A percentile compares a stretch with the other conserved stretches of the same genome.
phyloP scores from a whole-genome alignment of 2,113 vertebrate species.

The Amblyornis subalaris region DNA sequence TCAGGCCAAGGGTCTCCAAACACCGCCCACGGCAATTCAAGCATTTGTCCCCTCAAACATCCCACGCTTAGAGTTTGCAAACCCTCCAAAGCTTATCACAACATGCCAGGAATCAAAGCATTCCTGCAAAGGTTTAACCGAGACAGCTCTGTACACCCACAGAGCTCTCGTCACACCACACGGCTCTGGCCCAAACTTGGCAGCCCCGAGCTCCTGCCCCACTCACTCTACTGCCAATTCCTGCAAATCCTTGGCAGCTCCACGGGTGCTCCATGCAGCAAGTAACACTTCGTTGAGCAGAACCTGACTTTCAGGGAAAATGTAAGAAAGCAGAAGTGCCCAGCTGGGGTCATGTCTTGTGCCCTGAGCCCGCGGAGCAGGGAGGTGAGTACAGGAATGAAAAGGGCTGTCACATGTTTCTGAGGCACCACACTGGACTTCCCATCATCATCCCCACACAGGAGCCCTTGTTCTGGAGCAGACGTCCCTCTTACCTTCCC shows the following conservation, averaged over 20 bases:
- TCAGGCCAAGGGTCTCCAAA: neutral
- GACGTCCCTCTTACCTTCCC: neutral
- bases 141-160: neutral
- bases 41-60: neutral
- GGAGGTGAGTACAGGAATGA: neutral
- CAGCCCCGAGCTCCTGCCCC: neutral
- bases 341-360: neutral
- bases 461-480: neutral
- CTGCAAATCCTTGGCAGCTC: neutral
- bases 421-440: neutral
- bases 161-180: neutral
- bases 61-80: neutral
- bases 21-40: neutral
- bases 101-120: neutral
- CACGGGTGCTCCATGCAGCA: rapidly evolving
- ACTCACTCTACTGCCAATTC: neutral
- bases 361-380: neutral
- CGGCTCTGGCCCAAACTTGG: rapidly evolving
- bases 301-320: neutral
- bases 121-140: neutral
- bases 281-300: neutral
- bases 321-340: neutral
- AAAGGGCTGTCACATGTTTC: neutral
- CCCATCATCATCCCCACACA: rapidly evolving
- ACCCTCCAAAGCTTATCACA: neutral